Base-by-base conservation (phyloP, 2,888 invertebrate genomes). In the Drosophila anomelani region DNA sequence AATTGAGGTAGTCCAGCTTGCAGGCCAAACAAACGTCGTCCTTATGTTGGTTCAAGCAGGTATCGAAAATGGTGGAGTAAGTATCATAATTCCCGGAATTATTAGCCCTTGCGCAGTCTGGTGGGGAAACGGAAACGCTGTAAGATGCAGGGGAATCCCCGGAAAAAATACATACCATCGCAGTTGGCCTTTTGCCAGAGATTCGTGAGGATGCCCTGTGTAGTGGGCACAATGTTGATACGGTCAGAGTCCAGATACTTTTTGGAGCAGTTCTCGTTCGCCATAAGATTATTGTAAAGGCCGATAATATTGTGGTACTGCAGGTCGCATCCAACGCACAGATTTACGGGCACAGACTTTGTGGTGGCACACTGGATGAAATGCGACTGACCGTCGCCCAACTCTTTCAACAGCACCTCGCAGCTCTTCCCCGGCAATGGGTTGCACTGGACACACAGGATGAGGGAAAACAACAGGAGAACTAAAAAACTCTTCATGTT, bases 121-220 rank as follows among this genome's bases (percentile, higher is more conserved):
- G 0, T 7, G 34, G 8, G 12, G 1, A 6, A 26, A 34, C 15
- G 36, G 13, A n/a, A 36, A 20, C 9, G 41, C 3, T 17, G 43
- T 43, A 4, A 29, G 6, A 23, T 10, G 7, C 9, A 15, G 9
- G 43, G 46, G 44, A 34, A 12, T 55, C 12, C 17, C 10, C 46
- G 43, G 46, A 51, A 44, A 38, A 62, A 17, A 17, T 4, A 38
- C 75, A 46, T 55, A 91, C 91, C 89, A 13, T 83, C 81, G 56
- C 91, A 91, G 62, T 77, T 80, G 0, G 91, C 91, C 23, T 79
- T 85, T 0, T 76, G 44, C 91, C 91, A 91, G 0, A 91, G 69
- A 0, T 78, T 80, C 3, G 64, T 75, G 0, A 91, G 79, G 17
- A 80, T 54, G 0, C 74, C 76, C 47, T 90, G 79, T 1, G 80